A percentile compares a stretch with the other conserved stretches of the same genome.
Evolutionary conservation across 2,888 invertebrate species (phyloP).

Genomic region (Plebejus anna): DNA sequence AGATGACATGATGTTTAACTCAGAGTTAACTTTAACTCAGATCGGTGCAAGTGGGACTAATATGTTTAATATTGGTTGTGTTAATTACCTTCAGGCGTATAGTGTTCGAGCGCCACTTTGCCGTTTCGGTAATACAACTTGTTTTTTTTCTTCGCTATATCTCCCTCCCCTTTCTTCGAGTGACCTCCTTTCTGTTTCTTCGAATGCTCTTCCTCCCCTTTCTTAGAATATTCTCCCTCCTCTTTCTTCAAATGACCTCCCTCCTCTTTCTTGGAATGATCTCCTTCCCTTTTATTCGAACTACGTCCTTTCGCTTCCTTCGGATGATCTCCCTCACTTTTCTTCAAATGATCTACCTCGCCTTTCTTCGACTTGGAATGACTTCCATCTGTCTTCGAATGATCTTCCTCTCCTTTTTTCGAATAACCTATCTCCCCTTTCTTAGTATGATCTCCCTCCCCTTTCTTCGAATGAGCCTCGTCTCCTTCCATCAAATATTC

Average conservation of each 20-base stretch:
- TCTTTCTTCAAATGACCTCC: too few relatives aligned
- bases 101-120: conserved; percentile 63
- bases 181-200: neutral
- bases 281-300: neutral
- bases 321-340: neutral
- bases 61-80: neutral
- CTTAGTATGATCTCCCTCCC: neutral
- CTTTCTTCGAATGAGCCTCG: neutral
- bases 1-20: too few relatives aligned
- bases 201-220: neutral
- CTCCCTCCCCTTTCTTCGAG: neutral
- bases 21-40: too few relatives aligned
- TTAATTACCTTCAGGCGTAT: conserved; percentile 62
- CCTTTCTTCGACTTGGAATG: too few relatives aligned
- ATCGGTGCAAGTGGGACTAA: too few relatives aligned
- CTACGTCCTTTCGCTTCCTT: neutral
- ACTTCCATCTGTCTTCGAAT: neutral
- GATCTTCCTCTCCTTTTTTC: neutral
- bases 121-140: conserved; percentile 55
- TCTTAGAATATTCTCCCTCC: neutral
- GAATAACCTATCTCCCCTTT: neutral
- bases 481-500: neutral
- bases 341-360: neutral
- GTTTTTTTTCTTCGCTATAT: neutral
- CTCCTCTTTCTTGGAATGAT: neutral